A percentile compares a stretch with the other conserved stretches of the same genome.
Evolutionary conservation across 2,888 invertebrate species (phyloP).

Genomic region (Ennomos erosarius): DNA sequence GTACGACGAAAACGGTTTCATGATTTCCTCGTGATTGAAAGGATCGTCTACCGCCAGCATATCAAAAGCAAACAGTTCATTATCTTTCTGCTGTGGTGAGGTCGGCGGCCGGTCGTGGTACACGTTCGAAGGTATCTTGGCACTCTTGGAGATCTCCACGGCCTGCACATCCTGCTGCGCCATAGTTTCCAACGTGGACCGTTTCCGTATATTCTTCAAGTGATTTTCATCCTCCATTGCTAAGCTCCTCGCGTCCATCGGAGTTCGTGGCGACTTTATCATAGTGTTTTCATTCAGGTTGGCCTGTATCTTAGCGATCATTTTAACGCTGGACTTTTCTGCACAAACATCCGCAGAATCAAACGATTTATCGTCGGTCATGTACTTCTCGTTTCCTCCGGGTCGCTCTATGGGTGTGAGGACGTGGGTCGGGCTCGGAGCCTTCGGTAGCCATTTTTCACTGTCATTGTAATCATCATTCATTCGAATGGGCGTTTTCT

Average conservation of each 20-base stretch:
- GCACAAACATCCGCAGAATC: conserved; percentile 65
- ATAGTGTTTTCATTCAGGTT: conserved; percentile 80
- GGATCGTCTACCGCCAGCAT: conserved; percentile 87
- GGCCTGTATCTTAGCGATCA: conserved; percentile 81
- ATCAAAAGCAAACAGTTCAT: conserved; percentile 87
- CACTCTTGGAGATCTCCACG: conserved; percentile 78
- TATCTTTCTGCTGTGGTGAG: conserved; percentile 88
- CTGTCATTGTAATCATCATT: conserved; percentile 61
- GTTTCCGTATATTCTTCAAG: conserved; percentile 62
- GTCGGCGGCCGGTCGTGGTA: conserved; percentile 88
- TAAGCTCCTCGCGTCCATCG: conserved; percentile 78
- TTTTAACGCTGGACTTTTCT: conserved; percentile 76
- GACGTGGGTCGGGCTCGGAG: conserved; percentile 67
- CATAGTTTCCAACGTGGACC: conserved; percentile 64
- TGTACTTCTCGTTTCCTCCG: conserved; percentile 76
- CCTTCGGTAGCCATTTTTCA: conserved; percentile 75
- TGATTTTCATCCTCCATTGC: conserved; percentile 66
- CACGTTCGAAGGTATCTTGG: conserved; percentile 75
- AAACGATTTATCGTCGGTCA: conserved; percentile 76
- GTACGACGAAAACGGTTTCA: conserved; percentile 88
- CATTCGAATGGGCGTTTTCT: conserved; percentile 55
- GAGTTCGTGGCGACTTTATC: conserved; percentile 81
- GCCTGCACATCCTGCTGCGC: conserved; percentile 78
- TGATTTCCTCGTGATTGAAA: conserved; percentile 87
- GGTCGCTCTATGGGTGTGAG: conserved; percentile 76